Base-by-base conservation (phyloP, 23 tunicate species). In the Diplosoma virens region DNA sequence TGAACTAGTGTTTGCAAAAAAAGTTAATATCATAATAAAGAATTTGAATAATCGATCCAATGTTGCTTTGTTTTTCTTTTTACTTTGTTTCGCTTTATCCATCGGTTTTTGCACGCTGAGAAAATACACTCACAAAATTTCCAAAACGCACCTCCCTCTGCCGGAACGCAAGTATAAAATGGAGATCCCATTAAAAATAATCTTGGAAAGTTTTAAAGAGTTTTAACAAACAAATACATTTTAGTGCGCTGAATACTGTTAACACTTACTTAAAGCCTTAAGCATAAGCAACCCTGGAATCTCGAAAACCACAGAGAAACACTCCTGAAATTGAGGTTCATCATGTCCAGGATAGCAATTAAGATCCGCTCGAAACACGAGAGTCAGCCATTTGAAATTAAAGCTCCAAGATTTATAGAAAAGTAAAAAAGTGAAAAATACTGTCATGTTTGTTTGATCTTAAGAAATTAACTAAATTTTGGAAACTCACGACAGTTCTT, bases 361-460 rank as follows among this genome's bases (percentile, higher is more conserved):
- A 30, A 86, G 33, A 55, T 93, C 93, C n/a, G 95, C 87, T 30
- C 97, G 79, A 30, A 91, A 79, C 70, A 93, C 72, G 25, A 93
- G 98, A 37, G 91, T 81, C 4, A 93, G 54, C 35, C 87, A 63
- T 82, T 93, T 25, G 98, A 91, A 23, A 86, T 21, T 7, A 93
- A 70, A 18, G 93, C 84, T 4, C 98, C 98, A 21, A 79, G 72
- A 68, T 93, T 93, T 48, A 93, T 93, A 22, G 98, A 58, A 59
- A 93, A 86, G 69, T 93, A 93, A 36, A 93, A 93, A 73, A 93
- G 37, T 25, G 89, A 53, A 73, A 93, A 93, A 67, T 76, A 93
- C 69, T 86, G 95, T 18, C 33, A 70, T 23, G 75, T 60, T 37
- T 72, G 65, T 31, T 79, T 33, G 3, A 21, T 67, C 88, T 83